A percentile compares a stretch with the other conserved stretches of the same genome.
Evolutionary conservation across 2,888 invertebrate genomes (phyloP).

Genomic region (Temnothorax ravouxi): DNA sequence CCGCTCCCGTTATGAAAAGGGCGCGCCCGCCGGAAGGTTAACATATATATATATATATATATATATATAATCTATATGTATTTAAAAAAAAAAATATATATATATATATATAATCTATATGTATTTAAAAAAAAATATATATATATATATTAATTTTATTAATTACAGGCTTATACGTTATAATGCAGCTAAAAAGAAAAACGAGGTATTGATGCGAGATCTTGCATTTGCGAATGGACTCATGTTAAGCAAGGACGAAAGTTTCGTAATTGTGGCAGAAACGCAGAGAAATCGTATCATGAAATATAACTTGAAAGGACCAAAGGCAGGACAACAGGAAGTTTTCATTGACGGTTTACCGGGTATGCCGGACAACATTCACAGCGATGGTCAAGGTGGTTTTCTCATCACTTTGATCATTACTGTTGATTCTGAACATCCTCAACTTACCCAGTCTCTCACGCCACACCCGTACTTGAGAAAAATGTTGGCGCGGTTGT

Average conservation of each 20-base stretch:
- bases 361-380: conserved; percentile 90
- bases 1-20: no score
- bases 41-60: background rate
- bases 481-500: conserved; percentile 89
- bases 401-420: conserved; percentile 89
- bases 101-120: no score
- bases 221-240: conserved; percentile 97
- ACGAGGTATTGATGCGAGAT: conserved; percentile 91
- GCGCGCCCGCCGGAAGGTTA: no score
- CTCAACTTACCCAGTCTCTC: conserved; percentile 88
- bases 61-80: background rate
- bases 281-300: conserved; percentile 89
- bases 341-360: conserved; percentile 94
- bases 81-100: background rate
- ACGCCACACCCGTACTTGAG: conserved; percentile 89
- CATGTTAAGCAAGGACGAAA: conserved; percentile 92
- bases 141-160: background rate
- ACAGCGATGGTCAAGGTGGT: conserved; percentile 89
- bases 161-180: conserved; percentile 92
- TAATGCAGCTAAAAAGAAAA: conserved; percentile 92
- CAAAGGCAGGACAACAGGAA: conserved; percentile 93
- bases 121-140: background rate
- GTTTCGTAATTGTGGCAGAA: conserved; percentile 94
- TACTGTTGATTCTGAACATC: conserved; percentile 88
- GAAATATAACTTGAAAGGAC: conserved; percentile 93